Evolutionary conservation across 2,888 invertebrate species (phyloP).

Genomic region (Pollenia labialis): DNA sequence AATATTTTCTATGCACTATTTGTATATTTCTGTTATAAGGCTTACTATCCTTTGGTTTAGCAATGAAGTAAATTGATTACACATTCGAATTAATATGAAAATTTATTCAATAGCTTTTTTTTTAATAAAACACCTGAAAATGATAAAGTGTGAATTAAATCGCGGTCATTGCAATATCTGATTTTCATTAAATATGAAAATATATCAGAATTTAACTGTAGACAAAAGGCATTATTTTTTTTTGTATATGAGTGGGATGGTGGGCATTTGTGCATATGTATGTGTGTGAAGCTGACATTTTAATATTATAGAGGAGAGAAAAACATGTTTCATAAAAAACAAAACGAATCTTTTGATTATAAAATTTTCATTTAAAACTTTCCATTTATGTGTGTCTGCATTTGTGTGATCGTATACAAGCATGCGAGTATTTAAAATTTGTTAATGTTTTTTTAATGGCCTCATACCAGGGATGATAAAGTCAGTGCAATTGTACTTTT

Average conservation of each 20-base stretch:
- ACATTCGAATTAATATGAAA: too few relatives aligned
- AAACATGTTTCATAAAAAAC: background rate
- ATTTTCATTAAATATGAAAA: conserved; percentile 16
- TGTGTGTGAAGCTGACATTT: too few relatives aligned
- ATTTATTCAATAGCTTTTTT: too few relatives aligned
- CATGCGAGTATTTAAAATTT: conserved; percentile 4
- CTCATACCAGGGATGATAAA: too few relatives aligned
- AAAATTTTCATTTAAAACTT: conserved; percentile 27
- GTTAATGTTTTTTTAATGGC: conserved; percentile 43
- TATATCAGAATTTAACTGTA: background rate
- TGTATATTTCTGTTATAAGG: too few relatives aligned
- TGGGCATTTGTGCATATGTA: background rate
- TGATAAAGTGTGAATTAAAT: conserved; percentile 38
- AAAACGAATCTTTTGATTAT: conserved; percentile 22
- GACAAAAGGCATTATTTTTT: background rate
- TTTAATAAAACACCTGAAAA: conserved; percentile 8
- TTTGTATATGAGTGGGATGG: background rate
- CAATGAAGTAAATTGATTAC: too few relatives aligned
- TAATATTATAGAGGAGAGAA: background rate
- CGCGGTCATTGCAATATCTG: conserved; percentile 22
- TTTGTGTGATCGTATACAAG: background rate
- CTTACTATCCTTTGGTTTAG: too few relatives aligned
- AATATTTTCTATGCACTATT: too few relatives aligned
- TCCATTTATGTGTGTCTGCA: background rate
- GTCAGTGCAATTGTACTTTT: too few relatives aligned